These are phyloP conservation scores for Drosophila hydei DNA, from an alignment of 1,140 invertebrate species.

Conservation along the genomic window DNA sequence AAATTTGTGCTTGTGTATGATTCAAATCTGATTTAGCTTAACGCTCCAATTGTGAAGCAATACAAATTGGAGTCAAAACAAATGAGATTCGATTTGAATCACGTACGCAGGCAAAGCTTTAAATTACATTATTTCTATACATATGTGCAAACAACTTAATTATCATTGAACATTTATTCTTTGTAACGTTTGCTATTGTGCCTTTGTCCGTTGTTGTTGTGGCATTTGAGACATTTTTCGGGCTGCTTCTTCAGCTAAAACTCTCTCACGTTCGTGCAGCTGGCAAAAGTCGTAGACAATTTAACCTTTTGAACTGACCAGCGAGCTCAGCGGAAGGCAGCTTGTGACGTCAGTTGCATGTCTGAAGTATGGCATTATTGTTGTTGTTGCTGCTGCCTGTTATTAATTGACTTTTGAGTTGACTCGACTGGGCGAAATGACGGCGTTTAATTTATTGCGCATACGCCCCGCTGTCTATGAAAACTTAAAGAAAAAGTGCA, in stretches of 20 bases:
- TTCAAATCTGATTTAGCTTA: no score
- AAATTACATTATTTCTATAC: no score
- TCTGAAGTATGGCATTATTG: conserved; percentile 40
- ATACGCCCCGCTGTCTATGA: conserved; percentile 69
- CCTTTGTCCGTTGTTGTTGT: neutral
- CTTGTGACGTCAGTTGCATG: conserved; percentile 55
- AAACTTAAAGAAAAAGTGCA: conserved; percentile 1
- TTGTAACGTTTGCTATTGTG: neutral
- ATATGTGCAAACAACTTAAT: conserved; percentile 12
- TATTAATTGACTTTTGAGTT: conserved; percentile 82
- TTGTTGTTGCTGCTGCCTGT: conserved; percentile 44
- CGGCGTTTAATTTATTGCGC: conserved; percentile 74
- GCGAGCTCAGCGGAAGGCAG: conserved; percentile 28
- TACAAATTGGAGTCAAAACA: no score
- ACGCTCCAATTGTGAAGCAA: no score
- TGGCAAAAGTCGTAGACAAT: conserved; percentile 45
- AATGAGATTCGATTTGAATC: no score
- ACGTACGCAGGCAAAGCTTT: no score
- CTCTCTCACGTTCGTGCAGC: conserved; percentile 67
- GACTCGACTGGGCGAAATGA: conserved; percentile 69
- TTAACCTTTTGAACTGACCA: conserved; percentile 74
- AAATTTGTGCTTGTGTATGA: no score
- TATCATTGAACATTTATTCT: conserved; percentile 21
- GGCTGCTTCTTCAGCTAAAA: conserved; percentile 27
- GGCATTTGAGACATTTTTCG: conserved; percentile 10